Conservation (phyloP, 1,140 invertebrate genomes). For the Zaprionus inermis region DNA sequence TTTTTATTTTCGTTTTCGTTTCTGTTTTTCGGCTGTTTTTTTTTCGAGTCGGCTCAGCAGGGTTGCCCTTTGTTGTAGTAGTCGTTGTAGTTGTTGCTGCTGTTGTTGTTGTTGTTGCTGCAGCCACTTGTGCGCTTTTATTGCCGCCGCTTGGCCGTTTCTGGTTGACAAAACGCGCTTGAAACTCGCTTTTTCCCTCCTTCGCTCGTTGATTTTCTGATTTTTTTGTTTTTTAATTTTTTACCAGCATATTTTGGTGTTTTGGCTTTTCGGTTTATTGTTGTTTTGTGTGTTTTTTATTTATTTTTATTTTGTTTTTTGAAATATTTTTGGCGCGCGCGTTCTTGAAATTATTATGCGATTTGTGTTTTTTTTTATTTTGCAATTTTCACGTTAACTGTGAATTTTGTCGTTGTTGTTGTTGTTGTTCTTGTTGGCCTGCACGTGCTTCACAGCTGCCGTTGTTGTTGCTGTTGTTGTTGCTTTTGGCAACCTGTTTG, state of each 20-base stretch:
- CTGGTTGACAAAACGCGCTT: constrained; percentile 77
- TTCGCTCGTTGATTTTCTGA: constrained; percentile 9
- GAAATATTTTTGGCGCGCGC: constrained; percentile 53
- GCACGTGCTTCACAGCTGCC: constrained; percentile 35
- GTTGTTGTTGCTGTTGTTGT: constrained; percentile 22
- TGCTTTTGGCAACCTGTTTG: constrained; percentile 71
- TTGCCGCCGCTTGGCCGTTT: constrained; percentile 68
- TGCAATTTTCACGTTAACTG: constrained; percentile 33
- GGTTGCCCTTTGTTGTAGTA: constrained; percentile 41
- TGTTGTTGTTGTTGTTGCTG: constrained; percentile 46
- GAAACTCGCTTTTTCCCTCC: constrained; percentile 47
- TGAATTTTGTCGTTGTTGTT: constrained; percentile 19
- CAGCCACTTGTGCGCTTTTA: constrained; percentile 76
- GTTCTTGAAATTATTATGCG: constrained; percentile 48
- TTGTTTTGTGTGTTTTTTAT: constrained; percentile 8
- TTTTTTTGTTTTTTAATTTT: constrained; percentile 37
- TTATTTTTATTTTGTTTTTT: constrained; percentile 23
- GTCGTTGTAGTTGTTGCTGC: constrained; percentile 13
- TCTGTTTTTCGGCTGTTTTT: constrained; percentile 2
- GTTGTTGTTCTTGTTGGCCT: constrained; percentile 18
- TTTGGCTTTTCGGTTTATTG: constrained; percentile 33
- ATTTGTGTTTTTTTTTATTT: constrained; percentile 38
- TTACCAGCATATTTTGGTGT: constrained; percentile 41
- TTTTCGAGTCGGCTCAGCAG: constrained; percentile 43
- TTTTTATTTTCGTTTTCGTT: constrained; percentile 15